These are phyloP conservation scores for Cavia porcellus DNA, from an alignment of 2,113 vertebrate genomes.

Conservation along the genomic window DNA sequence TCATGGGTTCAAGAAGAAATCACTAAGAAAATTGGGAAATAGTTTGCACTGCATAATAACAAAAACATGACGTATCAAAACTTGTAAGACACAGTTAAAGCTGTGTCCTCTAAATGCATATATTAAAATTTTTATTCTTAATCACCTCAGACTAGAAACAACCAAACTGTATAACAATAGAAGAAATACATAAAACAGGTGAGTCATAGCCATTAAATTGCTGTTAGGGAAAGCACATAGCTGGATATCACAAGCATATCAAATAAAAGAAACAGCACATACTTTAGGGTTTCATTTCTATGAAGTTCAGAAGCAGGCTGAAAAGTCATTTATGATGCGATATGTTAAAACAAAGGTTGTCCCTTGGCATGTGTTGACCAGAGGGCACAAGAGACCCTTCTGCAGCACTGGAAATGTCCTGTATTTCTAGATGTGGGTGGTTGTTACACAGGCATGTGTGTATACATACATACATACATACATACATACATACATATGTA, in stretches of 20 bases:
- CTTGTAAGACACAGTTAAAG: neutral
- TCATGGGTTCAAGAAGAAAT: neutral
- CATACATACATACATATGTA: too few relatives aligned
- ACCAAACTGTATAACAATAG: neutral
- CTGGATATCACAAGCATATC: neutral
- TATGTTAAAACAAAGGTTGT: neutral
- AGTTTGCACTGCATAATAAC: neutral
- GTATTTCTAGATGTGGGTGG: neutral
- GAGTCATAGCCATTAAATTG: neutral
- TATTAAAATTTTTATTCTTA: neutral
- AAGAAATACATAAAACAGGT: neutral
- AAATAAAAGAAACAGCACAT: neutral
- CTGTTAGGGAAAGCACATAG: neutral
- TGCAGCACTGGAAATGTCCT: neutral
- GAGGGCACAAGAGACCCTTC: neutral
- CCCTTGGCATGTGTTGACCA: neutral
- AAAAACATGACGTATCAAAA: neutral
- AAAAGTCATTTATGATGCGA: neutral
- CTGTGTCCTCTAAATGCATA: neutral
- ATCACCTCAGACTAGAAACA: neutral
- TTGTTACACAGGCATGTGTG: neutral
- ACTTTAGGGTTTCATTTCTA: neutral
- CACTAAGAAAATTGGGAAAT: neutral
- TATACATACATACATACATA: neutral
- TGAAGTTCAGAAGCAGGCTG: neutral